Evolutionary conservation across 2,888 invertebrate species (phyloP), one percentile per base, ranked within the genome.

Genomic region (Agonopterix alstromeriana): DNA sequence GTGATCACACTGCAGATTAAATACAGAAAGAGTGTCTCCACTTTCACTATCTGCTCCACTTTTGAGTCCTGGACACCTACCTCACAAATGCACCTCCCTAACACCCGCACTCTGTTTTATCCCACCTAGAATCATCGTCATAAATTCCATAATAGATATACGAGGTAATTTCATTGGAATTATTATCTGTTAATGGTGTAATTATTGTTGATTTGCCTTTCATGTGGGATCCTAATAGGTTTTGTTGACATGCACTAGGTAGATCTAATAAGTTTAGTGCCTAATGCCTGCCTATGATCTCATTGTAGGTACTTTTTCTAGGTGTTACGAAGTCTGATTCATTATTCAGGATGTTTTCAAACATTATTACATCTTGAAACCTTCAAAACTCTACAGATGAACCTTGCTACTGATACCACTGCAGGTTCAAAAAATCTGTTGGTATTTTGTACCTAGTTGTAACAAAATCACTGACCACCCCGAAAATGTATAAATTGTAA

Each of bases 171-270:
- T 75, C 67, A 68, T 54, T 59, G 57, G 66, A 70, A 75, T 70
- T 68, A 73, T 74, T 80, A 80, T 77, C 80, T 27, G 56, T 60
- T 78, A 78, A 79, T 77, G 68, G 60, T 65, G 69, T 68, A 78
- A 82, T 83, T 84, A 77, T 65, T 60, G 63, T 56, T 68, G 66
- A 56, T 76, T 75, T 73, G 70, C 71, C 67, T 62, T 63, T 76
- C 65, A 87, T 87, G 85, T 63, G 86, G 85, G 86, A 77, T 27
- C 59, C 66, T 73, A 78, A 78, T 71, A 62, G 60, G 67, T 61
- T 38, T 17, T 17, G n/a, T 36, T n/a, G n/a, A 38, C 38, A 38
- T 38, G 38, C 38, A 38, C 27, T 27, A 27, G 7, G 27, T 27
- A 27, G 5, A 27, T 27, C 27, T 27, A 27, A 27, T 27, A 27